These are phyloP conservation scores for Lycocerus yunnanus DNA, from an alignment of 2,888 invertebrate species.

Conservation along the genomic window DNA sequence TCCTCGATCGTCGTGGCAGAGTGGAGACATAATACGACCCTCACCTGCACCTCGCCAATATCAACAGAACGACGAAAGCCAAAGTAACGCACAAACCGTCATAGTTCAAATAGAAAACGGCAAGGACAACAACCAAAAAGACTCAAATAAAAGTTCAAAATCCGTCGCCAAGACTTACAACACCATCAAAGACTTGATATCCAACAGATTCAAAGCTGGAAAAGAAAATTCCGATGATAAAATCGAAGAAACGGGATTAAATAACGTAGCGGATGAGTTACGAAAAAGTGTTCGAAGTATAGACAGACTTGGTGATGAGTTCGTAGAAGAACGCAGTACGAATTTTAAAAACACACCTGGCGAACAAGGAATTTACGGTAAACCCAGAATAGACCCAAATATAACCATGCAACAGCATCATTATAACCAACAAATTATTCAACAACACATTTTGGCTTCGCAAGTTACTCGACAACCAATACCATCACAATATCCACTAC, in stretches of 20 bases:
- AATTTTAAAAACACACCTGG: conserved; percentile 54
- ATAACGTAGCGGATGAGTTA: conserved; percentile 66
- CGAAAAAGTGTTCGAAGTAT: conserved; percentile 43
- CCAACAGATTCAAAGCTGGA: conserved; percentile 74
- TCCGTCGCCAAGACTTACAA: conserved; percentile 81
- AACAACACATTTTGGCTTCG: conserved; percentile 57
- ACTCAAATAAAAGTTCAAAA: conserved; percentile 63
- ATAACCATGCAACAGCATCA: conserved; percentile 46
- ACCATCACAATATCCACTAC: conserved; percentile 55
- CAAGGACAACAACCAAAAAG: conserved; percentile 61
- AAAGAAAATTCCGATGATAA: conserved; percentile 63
- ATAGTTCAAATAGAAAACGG: conserved; percentile 65
- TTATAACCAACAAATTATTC: conserved; percentile 55
- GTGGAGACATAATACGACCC: conserved; percentile 19
- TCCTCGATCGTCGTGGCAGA: conserved; percentile 54
- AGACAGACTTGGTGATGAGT: conserved; percentile 51
- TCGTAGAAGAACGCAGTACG: conserved; percentile 51
- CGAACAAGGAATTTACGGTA: conserved; percentile 66
- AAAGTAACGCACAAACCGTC: conserved; percentile 54
- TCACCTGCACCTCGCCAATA: conserved; percentile 48
- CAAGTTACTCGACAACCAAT: conserved; percentile 56
- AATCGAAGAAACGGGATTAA: conserved; percentile 62
- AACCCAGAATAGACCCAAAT: conserved; percentile 60
- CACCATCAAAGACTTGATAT: conserved; percentile 82
- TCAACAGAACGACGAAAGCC: conserved; percentile 43